Conservation (phyloP, 2,113 vertebrate genomes). For the Rhizomys pruinosus region DNA sequence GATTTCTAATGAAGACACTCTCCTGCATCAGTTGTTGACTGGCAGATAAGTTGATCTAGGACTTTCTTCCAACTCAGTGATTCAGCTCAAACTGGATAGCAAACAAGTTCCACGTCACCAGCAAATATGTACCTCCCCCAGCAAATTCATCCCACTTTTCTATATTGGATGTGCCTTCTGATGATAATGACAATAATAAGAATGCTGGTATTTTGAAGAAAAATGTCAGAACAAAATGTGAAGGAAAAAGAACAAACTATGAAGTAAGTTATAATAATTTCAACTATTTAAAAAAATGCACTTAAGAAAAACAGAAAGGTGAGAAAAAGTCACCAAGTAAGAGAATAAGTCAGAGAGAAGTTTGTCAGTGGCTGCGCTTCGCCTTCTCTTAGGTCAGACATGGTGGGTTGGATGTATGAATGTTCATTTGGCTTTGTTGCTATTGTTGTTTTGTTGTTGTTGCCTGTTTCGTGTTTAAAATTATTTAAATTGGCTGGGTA, state of each 20-base stretch:
- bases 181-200: not conserved
- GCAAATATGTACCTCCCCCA: not conserved
- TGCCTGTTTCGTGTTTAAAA: not conserved
- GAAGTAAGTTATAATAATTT: not conserved
- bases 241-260: conserved; percentile 37
- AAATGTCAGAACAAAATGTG: conserved; percentile 51
- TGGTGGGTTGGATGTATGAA: no score
- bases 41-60: not conserved
- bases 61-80: conserved; percentile 49
- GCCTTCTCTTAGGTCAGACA: not conserved
- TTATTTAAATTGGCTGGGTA: no score
- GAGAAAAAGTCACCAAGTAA: not conserved
- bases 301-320: not conserved
- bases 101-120: conserved; percentile 47
- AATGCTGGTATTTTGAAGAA: conserved; percentile 45
- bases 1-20: conserved; percentile 1
- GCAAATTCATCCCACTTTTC: not conserved
- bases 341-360: not conserved
- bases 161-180: conserved; percentile 29
- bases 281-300: conserved; percentile 1
- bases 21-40: not conserved
- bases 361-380: not conserved
- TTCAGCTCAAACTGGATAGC: not conserved
- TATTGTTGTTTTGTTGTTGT: not conserved
- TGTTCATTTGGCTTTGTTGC: no score